Evolutionary conservation across 2,888 invertebrate species (phyloP), one percentile per base, ranked within the genome.

Genomic region (Ectemnius lituratus): DNA sequence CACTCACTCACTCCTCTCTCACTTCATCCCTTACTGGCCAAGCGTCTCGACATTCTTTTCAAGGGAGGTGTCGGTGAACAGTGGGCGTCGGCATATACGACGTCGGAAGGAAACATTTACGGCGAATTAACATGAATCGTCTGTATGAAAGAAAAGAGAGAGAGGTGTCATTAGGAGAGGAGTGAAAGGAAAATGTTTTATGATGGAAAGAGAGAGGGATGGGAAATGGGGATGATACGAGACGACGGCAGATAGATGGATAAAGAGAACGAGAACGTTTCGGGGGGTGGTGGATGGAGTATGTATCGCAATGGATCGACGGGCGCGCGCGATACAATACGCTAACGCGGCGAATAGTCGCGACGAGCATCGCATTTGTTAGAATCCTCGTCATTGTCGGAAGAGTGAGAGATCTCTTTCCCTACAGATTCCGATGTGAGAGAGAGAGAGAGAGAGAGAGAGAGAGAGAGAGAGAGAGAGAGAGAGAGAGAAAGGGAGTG

Each of bases 331-430:
- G n/a, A 66, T 66, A 59, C 56, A 62, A 60, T 59, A 58, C 45
- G 70, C n/a, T 58, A 72, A 69, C 16, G 60, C 57, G 60, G 63
- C 23, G 67, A 11, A 64, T 76, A 59, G 80, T 61, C 68, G 69
- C 75, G 72, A 78, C 67, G 65, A 49, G 52, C 52, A 60, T 61
- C 67, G 61, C 80, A 73, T 81, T 81, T 69, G 67, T 76, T 62
- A 68, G 66, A 71, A 59, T 47, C 68, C 79, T 75, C 73, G 69
- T 75, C 76, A 73, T 79, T 64, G 82, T 66, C 69, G 73, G 70
- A 73, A 60, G 71, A 37, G 37, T 37, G 37, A 37, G 37, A 67
- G 67, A 79, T 76, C 45, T 45, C 67, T 60, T 56, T 52, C 37
- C 37, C 0, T 37, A 8, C 37, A 8, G 37, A 37, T 8, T 37